Evolutionary conservation across 2,888 invertebrate genomes (phyloP).

Genomic region (Brenthis daphne): DNA sequence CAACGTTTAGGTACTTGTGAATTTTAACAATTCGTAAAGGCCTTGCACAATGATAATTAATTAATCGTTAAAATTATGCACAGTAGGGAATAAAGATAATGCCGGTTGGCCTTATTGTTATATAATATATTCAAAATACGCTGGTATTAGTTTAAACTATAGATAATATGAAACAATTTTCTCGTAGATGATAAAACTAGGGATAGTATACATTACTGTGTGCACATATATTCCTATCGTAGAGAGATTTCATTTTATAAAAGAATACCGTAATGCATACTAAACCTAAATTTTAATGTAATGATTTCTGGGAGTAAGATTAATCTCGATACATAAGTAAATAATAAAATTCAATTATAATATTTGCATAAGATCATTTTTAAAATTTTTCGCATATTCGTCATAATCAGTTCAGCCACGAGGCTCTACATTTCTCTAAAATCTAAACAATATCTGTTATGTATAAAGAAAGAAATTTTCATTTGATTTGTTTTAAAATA

Average conservation of each 20-base stretch:
- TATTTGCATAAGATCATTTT: slow-evolving; percentile 2
- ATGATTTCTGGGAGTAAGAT: neutral
- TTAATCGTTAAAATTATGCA: slow-evolving; percentile 5
- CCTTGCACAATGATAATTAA: slow-evolving; percentile 24
- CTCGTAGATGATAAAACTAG: neutral
- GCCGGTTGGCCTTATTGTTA: slow-evolving; percentile 41
- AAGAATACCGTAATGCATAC: neutral
- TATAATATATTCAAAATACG: slow-evolving; percentile 24
- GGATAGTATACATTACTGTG: neutral
- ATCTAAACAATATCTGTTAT: slow-evolving; percentile 3
- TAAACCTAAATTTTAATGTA: neutral
- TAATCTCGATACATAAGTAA: neutral
- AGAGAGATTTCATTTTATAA: neutral
- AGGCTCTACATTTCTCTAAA: slow-evolving; percentile 20
- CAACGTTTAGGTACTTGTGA: slow-evolving; percentile 38
- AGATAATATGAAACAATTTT: neutral
- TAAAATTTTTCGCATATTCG: slow-evolving; percentile 14
- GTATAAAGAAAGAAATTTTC: no score
- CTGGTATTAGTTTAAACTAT: neutral
- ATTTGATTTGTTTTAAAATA: no score
- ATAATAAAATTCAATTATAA: neutral
- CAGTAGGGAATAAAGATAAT: slow-evolving; percentile 10
- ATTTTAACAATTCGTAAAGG: slow-evolving; percentile 28
- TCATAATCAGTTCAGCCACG: slow-evolving; percentile 21
- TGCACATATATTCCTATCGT: neutral